phyloP scores from a whole-genome alignment of 1,140 invertebrate species.

The Drosophila willistoni region DNA sequence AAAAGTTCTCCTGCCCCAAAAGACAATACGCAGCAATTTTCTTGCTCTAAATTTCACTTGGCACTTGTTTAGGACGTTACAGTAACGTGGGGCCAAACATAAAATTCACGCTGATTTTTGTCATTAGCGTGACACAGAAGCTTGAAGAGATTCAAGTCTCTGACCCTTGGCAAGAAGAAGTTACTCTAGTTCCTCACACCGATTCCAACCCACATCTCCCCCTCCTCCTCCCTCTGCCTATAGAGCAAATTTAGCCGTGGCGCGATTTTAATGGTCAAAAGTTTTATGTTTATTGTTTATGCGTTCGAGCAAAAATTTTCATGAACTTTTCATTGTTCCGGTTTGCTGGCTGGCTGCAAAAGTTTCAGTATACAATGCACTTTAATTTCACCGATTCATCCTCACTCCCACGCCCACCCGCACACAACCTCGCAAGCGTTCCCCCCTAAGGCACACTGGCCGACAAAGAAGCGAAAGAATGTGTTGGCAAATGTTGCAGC shows the following conservation, averaged over 20 bases:
- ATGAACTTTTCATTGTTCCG: slow-evolving; percentile 82
- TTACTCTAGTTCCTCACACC: background rate
- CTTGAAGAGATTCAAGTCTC: slow-evolving; percentile 35
- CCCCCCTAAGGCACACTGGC: background rate
- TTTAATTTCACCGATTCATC: slow-evolving; percentile 59
- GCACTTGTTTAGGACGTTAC: slow-evolving; percentile 14
- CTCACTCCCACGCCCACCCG: background rate
- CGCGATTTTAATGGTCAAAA: slow-evolving; percentile 78
- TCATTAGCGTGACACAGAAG: slow-evolving; percentile 71
- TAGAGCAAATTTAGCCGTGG: slow-evolving; percentile 57
- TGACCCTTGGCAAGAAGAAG: slow-evolving; percentile 5
- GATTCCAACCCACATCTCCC: too few species aligned
- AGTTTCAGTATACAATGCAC: slow-evolving; percentile 79
- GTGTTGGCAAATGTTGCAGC: slow-evolving; percentile 74
- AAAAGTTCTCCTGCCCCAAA: slow-evolving; percentile 19
- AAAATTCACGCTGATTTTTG: slow-evolving; percentile 78
- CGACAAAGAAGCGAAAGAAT: slow-evolving; percentile 65
- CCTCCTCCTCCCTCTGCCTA: background rate
- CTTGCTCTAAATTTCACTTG: slow-evolving; percentile 33
- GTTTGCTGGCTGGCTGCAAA: slow-evolving; percentile 64
- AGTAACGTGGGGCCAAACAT: slow-evolving; percentile 54
- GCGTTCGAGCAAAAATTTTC: slow-evolving; percentile 79
- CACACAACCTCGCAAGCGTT: background rate
- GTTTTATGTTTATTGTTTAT: slow-evolving; percentile 82
- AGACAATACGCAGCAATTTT: slow-evolving; percentile 44